Evolutionary conservation across 2,888 invertebrate species (phyloP), one percentile per base, ranked within the genome.

Genomic region (Mimas tiliae): DNA sequence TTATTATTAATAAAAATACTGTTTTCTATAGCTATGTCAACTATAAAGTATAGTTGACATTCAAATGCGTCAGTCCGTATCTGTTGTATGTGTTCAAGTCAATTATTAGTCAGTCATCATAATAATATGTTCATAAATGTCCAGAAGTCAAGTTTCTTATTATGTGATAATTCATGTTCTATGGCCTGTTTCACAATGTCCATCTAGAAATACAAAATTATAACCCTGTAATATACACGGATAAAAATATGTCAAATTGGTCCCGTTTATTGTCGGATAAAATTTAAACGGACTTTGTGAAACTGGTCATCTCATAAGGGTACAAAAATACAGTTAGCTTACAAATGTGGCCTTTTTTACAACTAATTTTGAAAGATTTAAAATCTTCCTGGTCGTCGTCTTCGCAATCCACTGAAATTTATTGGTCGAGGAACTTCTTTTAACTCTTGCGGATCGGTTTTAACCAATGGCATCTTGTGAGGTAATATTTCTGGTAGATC

Each of bases 371-470:
- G 6, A 33, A 27, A 27, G 14, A 27, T 38, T 34, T 58, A 67
- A 65, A 58, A 65, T 69, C 58, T 51, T 65, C 84, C 84, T 9
- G 88, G 88, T 65, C 85, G 78, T 74, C 87, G 79, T 75, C 81
- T 84, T 58, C 83, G 83, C 48, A 83, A 67, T 12, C 75, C 74
- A 65, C 77, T 76, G 27, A 93, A 83, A 67, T 80, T 75, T 67
- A 94, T 87, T 0, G 94, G 94, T 70, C 86, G 84, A 0, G 94
- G 94, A 19, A 93, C 79, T 72, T 94, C 94, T 64, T 85, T 85
- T 11, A 91, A 79, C 0, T 94, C 89, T 64, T 89, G 81, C 0
- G 94, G 94, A 67, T 94, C 94, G 2, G 77, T 76, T 52, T 85
- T 85, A 64, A 92, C 81, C 0, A 79, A 62, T 0, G 94, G 93